These are phyloP conservation scores for Amphimallon solstitiale DNA, from an alignment of 2,888 invertebrate genomes.

Conservation along the genomic window DNA sequence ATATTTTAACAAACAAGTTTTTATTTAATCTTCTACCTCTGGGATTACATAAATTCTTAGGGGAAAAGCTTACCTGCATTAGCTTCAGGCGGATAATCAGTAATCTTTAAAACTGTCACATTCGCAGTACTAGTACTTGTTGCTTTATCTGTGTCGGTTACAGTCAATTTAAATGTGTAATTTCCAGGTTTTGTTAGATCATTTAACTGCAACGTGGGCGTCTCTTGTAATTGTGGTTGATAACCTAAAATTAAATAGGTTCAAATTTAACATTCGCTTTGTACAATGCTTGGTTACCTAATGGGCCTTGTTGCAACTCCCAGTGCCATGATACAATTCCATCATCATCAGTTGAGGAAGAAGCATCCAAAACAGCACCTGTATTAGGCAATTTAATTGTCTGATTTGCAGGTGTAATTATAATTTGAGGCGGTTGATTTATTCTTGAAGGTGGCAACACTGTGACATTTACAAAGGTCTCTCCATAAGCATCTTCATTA, in stretches of 20 bases:
- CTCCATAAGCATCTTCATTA: constrained; percentile 80
- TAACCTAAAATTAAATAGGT: constrained; percentile 67
- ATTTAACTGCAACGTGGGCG: constrained; percentile 83
- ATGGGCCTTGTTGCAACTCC: constrained; percentile 90
- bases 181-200: constrained; percentile 88
- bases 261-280: not conserved
- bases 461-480: constrained; percentile 88
- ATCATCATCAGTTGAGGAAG: constrained; percentile 75
- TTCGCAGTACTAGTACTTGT: constrained; percentile 88
- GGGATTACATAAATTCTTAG: no score
- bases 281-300: constrained; percentile 57
- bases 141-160: constrained; percentile 90
- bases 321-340: constrained; percentile 89
- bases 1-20: no score
- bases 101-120: constrained; percentile 89
- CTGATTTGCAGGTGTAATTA: constrained; percentile 87
- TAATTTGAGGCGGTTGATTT: constrained; percentile 85
- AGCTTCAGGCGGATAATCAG: constrained; percentile 94
- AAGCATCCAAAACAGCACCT: constrained; percentile 88
- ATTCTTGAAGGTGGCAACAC: constrained; percentile 85
- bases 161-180: constrained; percentile 89
- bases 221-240: constrained; percentile 81
- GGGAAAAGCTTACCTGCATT: constrained; percentile 86
- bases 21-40: no score
- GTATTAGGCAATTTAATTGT: constrained; percentile 90